Evolutionary conservation across 2,797 vertebrate species (phyloP).

Genomic region (Chiroxiphia lanceolata): DNA sequence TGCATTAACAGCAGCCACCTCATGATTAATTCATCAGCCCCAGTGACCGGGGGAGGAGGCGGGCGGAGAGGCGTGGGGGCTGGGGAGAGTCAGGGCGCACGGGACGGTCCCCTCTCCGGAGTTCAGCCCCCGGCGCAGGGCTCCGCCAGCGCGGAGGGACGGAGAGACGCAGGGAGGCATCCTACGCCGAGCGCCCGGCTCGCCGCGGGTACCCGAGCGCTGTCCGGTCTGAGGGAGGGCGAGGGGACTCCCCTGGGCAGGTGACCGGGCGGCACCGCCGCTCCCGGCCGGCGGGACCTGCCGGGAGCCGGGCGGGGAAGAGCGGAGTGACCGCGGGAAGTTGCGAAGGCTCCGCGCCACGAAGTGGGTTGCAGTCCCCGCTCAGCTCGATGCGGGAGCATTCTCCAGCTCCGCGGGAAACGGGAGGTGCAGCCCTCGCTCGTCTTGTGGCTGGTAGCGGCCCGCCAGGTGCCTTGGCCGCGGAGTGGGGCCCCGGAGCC

Average conservation of each 20-base stretch:
- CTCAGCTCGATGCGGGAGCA: neutral
- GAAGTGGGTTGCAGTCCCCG: neutral
- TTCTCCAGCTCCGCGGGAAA: neutral
- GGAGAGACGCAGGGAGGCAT: too few species aligned
- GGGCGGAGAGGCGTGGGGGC: neutral
- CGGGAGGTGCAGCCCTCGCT: neutral
- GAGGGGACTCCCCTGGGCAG: neutral
- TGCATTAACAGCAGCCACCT: slow-evolving; percentile 70
- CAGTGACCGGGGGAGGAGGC: slow-evolving; percentile 54
- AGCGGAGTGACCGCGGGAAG: neutral
- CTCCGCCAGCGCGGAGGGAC: neutral
- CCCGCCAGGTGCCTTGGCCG: neutral
- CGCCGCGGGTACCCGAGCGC: neutral
- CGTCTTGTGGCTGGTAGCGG: neutral
- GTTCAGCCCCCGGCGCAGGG: neutral
- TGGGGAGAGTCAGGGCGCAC: neutral
- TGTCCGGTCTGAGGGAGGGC: neutral
- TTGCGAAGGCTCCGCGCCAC: neutral
- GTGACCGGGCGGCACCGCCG: neutral
- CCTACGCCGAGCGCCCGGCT: neutral
- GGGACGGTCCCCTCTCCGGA: neutral
- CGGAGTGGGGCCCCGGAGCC: neutral
- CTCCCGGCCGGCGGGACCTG: too few species aligned
- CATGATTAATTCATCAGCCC: slow-evolving; percentile 80
- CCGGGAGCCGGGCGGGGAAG: too few species aligned